These are phyloP conservation scores for Grammomys surdaster DNA, from an alignment of 2,113 vertebrate species.

Conservation along the genomic window DNA sequence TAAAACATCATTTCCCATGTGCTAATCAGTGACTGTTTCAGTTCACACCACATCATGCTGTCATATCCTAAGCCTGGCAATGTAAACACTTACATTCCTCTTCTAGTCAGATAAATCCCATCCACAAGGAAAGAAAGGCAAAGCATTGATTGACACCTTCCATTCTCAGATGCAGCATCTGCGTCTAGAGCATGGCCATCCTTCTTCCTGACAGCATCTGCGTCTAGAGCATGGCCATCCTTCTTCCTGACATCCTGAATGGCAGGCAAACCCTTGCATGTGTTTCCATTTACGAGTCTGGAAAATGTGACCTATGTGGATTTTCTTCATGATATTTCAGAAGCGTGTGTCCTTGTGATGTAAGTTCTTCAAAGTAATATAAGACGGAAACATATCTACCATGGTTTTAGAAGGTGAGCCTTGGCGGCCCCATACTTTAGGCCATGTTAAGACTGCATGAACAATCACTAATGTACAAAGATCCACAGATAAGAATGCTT, in stretches of 20 bases:
- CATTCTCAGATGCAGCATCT: background rate
- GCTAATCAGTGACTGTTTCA: background rate
- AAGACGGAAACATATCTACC: background rate
- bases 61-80: background rate
- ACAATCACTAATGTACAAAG: background rate
- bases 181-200: background rate
- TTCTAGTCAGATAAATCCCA: background rate
- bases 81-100: background rate
- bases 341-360: background rate
- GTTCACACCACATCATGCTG: background rate
- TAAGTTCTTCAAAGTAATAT: conserved; percentile 4
- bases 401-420: background rate
- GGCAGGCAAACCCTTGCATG: background rate
- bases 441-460: background rate
- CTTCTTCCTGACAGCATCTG: background rate
- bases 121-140: background rate
- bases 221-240: background rate
- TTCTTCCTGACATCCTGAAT: background rate
- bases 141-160: background rate
- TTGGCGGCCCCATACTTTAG: background rate
- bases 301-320: background rate
- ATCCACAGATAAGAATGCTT: background rate
- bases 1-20: background rate
- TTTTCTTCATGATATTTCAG: background rate
- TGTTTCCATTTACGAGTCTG: background rate